These are phyloP conservation scores for Monodelphis domestica DNA, from an alignment of 2,797 vertebrate species.

Conservation along the genomic window DNA sequence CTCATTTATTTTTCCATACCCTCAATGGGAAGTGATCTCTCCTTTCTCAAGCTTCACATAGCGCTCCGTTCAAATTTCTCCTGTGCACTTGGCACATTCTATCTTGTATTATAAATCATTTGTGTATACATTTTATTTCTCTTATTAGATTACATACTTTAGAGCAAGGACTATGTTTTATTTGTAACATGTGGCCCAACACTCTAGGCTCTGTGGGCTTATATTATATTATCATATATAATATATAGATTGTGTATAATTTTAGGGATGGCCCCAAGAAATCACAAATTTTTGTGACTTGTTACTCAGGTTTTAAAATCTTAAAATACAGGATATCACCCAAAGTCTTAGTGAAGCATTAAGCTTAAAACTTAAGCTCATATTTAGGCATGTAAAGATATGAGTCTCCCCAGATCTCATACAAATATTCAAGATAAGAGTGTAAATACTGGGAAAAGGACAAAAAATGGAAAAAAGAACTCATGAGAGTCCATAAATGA, in stretches of 20 bases:
- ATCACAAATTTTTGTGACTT: neutral
- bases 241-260: neutral
- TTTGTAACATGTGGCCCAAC: neutral
- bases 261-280: neutral
- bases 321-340: neutral
- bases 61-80: neutral
- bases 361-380: neutral
- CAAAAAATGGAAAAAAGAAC: neutral
- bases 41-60: neutral
- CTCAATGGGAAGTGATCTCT: neutral
- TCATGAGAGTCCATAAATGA: neutral
- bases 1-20: neutral
- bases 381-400: neutral
- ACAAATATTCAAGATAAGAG: neutral
- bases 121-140: neutral
- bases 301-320: neutral
- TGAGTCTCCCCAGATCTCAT: neutral
- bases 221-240: too few relatives aligned
- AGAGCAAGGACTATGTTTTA: neutral
- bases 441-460: neutral
- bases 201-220: neutral
- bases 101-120: neutral
- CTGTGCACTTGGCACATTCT: neutral
- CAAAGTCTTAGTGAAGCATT: neutral
- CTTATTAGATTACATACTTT: neutral